phyloP scores from a whole-genome alignment of 2,797 vertebrate species.

The Potorous gilbertii region DNA sequence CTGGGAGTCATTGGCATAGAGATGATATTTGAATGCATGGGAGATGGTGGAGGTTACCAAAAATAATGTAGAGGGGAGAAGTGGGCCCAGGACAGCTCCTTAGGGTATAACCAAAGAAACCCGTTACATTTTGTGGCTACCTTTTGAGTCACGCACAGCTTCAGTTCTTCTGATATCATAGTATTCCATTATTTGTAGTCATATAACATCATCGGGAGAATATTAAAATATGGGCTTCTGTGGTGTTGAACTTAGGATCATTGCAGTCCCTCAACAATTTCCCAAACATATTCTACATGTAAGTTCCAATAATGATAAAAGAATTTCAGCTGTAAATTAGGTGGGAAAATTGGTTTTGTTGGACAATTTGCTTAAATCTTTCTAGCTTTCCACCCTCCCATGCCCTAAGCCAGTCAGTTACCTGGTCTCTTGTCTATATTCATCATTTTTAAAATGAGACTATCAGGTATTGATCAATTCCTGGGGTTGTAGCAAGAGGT shows the following conservation, averaged over 20 bases:
- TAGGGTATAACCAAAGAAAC: neutral
- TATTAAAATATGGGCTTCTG: neutral
- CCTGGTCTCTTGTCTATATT: neutral
- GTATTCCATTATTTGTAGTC: neutral
- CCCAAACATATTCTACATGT: neutral
- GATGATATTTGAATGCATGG: neutral
- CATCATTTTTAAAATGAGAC: neutral
- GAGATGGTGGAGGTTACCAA: neutral
- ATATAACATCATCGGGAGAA: neutral
- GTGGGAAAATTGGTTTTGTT: neutral
- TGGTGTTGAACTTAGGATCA: neutral
- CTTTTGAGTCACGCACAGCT: neutral
- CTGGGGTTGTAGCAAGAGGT: neutral
- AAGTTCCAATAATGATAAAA: conserved; percentile 7
- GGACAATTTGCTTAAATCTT: neutral
- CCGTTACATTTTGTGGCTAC: neutral
- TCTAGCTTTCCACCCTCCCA: neutral
- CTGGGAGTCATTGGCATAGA: neutral
- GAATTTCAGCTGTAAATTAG: neutral
- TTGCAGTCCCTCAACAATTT: neutral
- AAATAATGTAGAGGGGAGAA: neutral
- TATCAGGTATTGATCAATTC: neutral
- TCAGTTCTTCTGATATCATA: neutral
- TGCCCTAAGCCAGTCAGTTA: neutral
- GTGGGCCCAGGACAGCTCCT: neutral